Evolutionary conservation across 1,140 invertebrate genomes (phyloP), one percentile per base, ranked within the genome.

Genomic region (Hyles vespertilio): DNA sequence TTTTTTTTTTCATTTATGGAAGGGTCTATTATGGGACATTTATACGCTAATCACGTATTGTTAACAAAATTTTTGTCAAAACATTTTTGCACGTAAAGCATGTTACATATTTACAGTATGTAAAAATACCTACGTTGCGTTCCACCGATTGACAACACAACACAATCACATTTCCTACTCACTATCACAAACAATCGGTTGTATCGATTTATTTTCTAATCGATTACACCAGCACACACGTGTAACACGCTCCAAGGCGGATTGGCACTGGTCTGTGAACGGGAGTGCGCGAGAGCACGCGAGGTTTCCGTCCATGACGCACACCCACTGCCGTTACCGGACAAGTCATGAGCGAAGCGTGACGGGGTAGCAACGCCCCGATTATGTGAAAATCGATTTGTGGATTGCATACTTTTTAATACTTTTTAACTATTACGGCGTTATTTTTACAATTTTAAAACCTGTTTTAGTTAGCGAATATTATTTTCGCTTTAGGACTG

Each of bases 241-340:
- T 40, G 36, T 8, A 40, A 2, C 36, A 40, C 36, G 8, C 8
- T 40, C 36, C 36, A 8, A 40, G 5, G 8, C 8, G 5, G 51
- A 53, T 49, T 46, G 33, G 50, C 56, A 58, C 47, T 58, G 58
- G 57, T 53, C 58, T 67, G 59, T 58, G 54, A 53, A 58, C 56
- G 63, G 59, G 63, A 46, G 55, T 63, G 74, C 67, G 68, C 68
- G 59, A 66, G 70, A 72, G 71, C 63, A 69, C 56, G 58, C 59
- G 47, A 65, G 12, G 67, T 69, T 77, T 77, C 75, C 75, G 68
- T 67, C 62, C 67, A 63, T 64, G 61, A 67, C 61, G 65, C 59
- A 63, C 67, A 61, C 65, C 65, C 54, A 65, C 54, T 49, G 52
- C 59, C 22, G 11, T 2, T 44, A 56, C 56, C 58, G 61, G 50